Evolutionary conservation across 2,888 invertebrate species (phyloP).

Genomic region (Ophonus ardosiacus): DNA sequence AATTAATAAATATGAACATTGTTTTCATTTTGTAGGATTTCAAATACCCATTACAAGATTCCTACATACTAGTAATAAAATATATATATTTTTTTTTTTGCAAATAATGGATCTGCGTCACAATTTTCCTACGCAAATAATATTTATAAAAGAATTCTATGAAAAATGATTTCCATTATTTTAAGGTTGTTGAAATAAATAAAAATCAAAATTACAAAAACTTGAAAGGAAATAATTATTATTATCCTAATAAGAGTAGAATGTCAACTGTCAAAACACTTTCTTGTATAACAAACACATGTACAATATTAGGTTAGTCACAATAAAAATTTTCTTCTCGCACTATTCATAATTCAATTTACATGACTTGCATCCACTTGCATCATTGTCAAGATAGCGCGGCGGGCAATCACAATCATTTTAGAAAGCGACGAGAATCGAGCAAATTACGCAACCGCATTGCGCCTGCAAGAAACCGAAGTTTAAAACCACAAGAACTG

Average conservation of each 20-base stretch:
- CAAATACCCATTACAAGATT: no score
- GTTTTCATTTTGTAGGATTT: no score
- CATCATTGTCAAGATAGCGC: constrained; percentile 58
- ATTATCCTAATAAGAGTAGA: not conserved
- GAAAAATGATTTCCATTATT: no score
- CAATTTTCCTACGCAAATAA: no score
- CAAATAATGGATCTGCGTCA: no score
- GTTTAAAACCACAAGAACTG: constrained; percentile 61
- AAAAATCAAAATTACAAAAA: not conserved
- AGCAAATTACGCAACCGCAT: constrained; percentile 61
- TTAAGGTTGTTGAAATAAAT: not conserved
- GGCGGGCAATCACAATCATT: constrained; percentile 57
- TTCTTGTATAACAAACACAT: constrained; percentile 3
- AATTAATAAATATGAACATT: no score
- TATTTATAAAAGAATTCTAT: no score
- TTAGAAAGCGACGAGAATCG: constrained; percentile 65
- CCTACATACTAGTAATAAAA: no score
- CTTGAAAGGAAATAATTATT: not conserved
- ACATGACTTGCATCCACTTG: constrained; percentile 61
- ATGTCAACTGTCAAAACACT: constrained; percentile 2
- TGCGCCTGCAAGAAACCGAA: constrained; percentile 65
- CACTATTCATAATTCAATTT: constrained; percentile 57
- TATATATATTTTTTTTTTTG: no score
- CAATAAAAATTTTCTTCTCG: constrained; percentile 28
- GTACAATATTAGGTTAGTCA: not conserved